Conservation (phyloP, 1,140 invertebrate species). For the Gonioctena quinquepunctata region DNA sequence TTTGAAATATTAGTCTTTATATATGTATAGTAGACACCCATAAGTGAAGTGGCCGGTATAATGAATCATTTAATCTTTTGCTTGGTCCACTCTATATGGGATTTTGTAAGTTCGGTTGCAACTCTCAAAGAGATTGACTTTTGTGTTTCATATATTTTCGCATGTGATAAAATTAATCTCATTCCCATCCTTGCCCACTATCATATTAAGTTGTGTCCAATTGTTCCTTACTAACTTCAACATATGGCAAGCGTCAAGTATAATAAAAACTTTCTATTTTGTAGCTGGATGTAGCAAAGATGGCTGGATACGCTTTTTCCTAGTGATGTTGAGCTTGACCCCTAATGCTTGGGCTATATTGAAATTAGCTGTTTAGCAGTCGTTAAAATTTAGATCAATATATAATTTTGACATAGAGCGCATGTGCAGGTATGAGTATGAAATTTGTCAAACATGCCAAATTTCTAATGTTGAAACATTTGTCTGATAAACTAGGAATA, state of each 20-base stretch:
- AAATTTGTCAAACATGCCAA: too few species aligned
- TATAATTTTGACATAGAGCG: too few species aligned
- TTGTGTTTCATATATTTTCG: not conserved
- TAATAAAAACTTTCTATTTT: not conserved
- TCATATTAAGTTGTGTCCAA: not conserved
- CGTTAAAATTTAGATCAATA: too few species aligned
- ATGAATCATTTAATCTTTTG: not conserved
- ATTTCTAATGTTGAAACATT: too few species aligned
- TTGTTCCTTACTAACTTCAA: not conserved
- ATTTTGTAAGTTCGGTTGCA: not conserved
- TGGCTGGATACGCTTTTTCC: not conserved
- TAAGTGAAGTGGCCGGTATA: not conserved
- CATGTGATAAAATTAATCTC: not conserved
- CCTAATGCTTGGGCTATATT: not conserved
- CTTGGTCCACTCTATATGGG: not conserved
- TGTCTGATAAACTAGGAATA: too few species aligned
- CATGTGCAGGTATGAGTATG: too few species aligned
- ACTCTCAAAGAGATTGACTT: not conserved
- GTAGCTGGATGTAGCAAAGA: not conserved
- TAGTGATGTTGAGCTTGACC: not conserved
- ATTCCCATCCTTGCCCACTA: not conserved
- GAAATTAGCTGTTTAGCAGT: slow-evolving; percentile 6
- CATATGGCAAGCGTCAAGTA: not conserved
- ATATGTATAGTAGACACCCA: not conserved
- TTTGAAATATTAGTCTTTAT: not conserved